Evolutionary conservation across 2,113 vertebrate species (phyloP).

Genomic region (Hypomesus transpacificus): DNA sequence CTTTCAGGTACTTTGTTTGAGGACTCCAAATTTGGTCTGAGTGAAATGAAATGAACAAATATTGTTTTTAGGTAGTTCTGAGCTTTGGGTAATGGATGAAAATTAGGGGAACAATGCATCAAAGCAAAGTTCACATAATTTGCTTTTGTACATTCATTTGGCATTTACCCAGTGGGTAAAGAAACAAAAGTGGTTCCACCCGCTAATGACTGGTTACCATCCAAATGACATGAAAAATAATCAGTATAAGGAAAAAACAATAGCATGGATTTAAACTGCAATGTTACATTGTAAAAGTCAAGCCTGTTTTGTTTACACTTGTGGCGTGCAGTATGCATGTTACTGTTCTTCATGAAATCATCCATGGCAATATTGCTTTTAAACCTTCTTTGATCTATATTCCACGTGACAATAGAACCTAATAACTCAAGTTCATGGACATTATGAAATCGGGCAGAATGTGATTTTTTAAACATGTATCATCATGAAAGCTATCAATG

Average conservation of each 20-base stretch:
- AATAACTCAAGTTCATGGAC: conserved; percentile 52
- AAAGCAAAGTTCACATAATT: background rate
- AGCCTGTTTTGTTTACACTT: conserved; percentile 30
- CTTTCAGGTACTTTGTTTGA: too few relatives aligned
- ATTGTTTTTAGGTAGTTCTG: too few relatives aligned
- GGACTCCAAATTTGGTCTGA: too few relatives aligned
- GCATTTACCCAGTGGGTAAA: background rate
- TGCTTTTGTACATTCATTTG: background rate
- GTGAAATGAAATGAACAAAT: too few relatives aligned
- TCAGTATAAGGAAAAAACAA: conserved; percentile 15
- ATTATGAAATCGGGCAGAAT: conserved; percentile 37
- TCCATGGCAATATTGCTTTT: conserved; percentile 35
- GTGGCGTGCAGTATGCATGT: conserved; percentile 1
- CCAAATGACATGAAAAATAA: conserved; percentile 12
- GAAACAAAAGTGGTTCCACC: background rate
- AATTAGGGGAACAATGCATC: background rate
- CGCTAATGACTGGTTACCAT: background rate
- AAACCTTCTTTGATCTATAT: conserved; percentile 38
- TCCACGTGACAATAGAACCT: conserved; percentile 38
- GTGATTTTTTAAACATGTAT: conserved; percentile 48
- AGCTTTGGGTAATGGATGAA: too few relatives aligned
- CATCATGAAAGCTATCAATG: conserved; percentile 20
- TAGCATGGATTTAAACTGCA: conserved; percentile 11
- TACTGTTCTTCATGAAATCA: conserved; percentile 29
- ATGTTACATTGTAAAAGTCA: conserved; percentile 29